phyloP scores from a whole-genome alignment of 2,888 invertebrate genomes.

The Drosophila paucipuncta region DNA sequence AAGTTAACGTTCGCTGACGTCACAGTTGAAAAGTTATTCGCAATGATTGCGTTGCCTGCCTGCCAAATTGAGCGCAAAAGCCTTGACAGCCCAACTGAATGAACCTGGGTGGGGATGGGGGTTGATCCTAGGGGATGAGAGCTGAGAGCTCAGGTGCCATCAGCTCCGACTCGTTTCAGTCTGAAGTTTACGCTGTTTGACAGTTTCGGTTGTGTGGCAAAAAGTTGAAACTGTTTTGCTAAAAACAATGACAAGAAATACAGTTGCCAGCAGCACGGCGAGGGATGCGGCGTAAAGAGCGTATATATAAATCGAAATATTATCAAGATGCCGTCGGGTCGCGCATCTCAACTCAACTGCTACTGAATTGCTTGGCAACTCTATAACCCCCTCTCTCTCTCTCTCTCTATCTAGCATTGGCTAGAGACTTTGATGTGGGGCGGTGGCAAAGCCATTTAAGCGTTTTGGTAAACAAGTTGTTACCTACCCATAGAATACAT shows the following conservation, averaged over 20 bases:
- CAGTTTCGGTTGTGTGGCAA: constrained; percentile 60
- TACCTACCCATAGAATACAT: constrained; percentile 36
- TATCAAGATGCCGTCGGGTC: constrained; percentile 77
- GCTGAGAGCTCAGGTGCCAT: constrained; percentile 69
- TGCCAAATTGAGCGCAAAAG: constrained; percentile 79
- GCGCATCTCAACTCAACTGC: constrained; percentile 46
- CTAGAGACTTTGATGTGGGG: background rate
- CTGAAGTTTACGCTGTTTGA: constrained; percentile 79
- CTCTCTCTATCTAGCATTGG: background rate
- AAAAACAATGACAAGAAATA: constrained; percentile 52
- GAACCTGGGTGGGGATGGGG: background rate
- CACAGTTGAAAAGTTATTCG: constrained; percentile 68
- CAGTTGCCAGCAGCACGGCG: constrained; percentile 3
- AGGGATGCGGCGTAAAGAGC: background rate
- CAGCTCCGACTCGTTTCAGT: constrained; percentile 79
- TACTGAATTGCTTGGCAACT: constrained; percentile 48
- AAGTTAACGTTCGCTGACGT: constrained; percentile 37
- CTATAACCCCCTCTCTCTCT: background rate
- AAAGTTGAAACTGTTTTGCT: constrained; percentile 57
- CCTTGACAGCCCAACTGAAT: constrained; percentile 58
- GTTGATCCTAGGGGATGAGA: background rate
- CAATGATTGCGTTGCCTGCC: constrained; percentile 59
- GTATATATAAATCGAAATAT: constrained; percentile 78
- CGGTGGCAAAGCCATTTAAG: constrained; percentile 20
- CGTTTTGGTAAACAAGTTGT: constrained; percentile 70